phyloP scores from a whole-genome alignment of 2,113 vertebrate genomes.

The Collichthys lucidus region DNA sequence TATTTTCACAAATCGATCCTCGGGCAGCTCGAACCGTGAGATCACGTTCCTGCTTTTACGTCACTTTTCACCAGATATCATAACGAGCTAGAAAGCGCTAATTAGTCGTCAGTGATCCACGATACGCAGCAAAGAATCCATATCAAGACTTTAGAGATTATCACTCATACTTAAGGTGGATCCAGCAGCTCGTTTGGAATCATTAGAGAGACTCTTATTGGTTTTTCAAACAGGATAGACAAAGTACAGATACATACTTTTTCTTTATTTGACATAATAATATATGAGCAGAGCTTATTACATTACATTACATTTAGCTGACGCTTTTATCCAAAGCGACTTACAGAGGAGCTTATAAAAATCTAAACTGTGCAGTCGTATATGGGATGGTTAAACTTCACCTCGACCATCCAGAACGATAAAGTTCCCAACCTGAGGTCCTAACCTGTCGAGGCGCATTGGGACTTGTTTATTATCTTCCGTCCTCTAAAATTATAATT shows the following conservation, averaged over 20 bases:
- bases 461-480: not conserved
- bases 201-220: not conserved
- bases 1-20: too few species aligned
- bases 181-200: slow-evolving; percentile 7
- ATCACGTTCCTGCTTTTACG: not conserved
- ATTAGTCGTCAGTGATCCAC: slow-evolving; percentile 41
- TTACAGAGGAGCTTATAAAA: not conserved
- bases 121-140: slow-evolving; percentile 30
- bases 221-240: not conserved
- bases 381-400: not conserved
- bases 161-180: slow-evolving; percentile 10
- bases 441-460: too few species aligned
- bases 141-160: slow-evolving; percentile 23
- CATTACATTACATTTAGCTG: too few species aligned
- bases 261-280: not conserved
- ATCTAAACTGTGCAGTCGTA: not conserved
- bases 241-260: not conserved
- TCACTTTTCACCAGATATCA: slow-evolving; percentile 33
- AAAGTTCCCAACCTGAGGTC: not conserved
- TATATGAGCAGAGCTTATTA: not conserved
- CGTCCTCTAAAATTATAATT: not conserved
- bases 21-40: not conserved
- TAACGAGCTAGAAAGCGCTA: slow-evolving; percentile 11
- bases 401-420: not conserved
- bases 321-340: too few species aligned